Conservation (phyloP, 2,888 invertebrate species). For the Tenodera sinensis region DNA sequence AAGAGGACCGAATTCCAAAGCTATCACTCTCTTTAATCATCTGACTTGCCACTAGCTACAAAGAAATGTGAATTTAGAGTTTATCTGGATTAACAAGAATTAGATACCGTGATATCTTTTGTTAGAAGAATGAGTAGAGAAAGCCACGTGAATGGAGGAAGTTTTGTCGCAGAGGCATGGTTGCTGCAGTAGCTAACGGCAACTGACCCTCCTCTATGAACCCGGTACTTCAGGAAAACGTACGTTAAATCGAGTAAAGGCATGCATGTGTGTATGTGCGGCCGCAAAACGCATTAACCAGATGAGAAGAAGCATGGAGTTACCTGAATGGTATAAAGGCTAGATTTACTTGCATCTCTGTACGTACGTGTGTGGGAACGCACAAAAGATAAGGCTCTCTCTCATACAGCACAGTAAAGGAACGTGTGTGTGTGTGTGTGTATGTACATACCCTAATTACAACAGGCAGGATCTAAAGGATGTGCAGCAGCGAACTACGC, state of each 20-base stretch:
- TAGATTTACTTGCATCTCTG: not conserved
- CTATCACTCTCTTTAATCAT: too few species aligned
- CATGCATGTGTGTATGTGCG: not conserved
- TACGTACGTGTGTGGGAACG: not conserved
- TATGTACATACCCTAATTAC: not conserved
- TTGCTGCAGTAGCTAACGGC: too few species aligned
- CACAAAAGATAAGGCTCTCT: not conserved
- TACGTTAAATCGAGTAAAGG: not conserved
- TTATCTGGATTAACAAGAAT: too few species aligned
- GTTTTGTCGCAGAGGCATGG: too few species aligned
- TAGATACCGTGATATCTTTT: too few species aligned
- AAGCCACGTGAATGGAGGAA: too few species aligned
- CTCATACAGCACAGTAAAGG: not conserved
- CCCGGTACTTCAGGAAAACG: not conserved
- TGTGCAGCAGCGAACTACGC: not conserved
- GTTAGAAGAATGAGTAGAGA: too few species aligned
- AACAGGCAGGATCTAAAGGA: not conserved
- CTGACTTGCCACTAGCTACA: too few species aligned
- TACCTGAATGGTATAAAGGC: constrained; percentile 13
- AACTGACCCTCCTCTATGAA: not conserved
- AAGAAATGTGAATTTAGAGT: too few species aligned
- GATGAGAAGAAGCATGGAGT: not conserved
- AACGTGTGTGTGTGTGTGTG: not conserved
- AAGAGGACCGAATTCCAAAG: too few species aligned
- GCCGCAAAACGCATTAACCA: constrained; percentile 13